Evolutionary conservation across 2,113 vertebrate species (phyloP).

Genomic region (Alaudala cheleensis): DNA sequence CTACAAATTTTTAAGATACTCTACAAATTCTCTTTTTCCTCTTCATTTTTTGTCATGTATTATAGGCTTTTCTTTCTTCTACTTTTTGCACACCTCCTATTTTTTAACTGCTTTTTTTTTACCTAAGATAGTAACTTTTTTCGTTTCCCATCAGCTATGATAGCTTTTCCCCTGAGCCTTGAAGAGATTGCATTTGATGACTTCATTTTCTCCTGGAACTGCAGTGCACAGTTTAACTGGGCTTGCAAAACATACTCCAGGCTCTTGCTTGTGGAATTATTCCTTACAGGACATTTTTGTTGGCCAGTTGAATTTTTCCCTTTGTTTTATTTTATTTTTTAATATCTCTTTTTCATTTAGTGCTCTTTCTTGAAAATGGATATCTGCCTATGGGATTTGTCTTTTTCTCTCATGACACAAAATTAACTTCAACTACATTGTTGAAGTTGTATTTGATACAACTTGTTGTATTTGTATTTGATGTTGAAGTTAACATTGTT

Average conservation of each 20-base stretch:
- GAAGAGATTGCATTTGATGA: slow-evolving; percentile 14
- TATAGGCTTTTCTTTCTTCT: neutral
- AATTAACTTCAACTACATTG: neutral
- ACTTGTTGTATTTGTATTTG: too few relatives aligned
- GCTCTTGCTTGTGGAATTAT: neutral
- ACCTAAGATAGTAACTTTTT: neutral
- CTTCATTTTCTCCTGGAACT: slow-evolving; percentile 28
- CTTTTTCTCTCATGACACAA: neutral
- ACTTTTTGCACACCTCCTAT: neutral
- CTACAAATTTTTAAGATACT: neutral
- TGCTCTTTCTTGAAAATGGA: neutral
- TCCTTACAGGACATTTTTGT: neutral
- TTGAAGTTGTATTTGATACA: too few relatives aligned
- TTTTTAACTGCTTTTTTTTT: neutral
- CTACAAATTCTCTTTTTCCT: neutral
- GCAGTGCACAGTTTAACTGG: neutral
- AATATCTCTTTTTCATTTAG: neutral
- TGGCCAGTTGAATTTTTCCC: neutral
- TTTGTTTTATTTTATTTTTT: neutral
- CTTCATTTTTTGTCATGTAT: neutral
- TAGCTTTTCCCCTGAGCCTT: neutral
- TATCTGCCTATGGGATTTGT: neutral
- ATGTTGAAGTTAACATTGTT: too few relatives aligned
- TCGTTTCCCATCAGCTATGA: neutral
- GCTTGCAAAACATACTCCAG: neutral